Evolutionary conservation across 2,113 vertebrate genomes (phyloP), one percentile per base, ranked within the genome.

Genomic region (Hippocampus mohnikei): DNA sequence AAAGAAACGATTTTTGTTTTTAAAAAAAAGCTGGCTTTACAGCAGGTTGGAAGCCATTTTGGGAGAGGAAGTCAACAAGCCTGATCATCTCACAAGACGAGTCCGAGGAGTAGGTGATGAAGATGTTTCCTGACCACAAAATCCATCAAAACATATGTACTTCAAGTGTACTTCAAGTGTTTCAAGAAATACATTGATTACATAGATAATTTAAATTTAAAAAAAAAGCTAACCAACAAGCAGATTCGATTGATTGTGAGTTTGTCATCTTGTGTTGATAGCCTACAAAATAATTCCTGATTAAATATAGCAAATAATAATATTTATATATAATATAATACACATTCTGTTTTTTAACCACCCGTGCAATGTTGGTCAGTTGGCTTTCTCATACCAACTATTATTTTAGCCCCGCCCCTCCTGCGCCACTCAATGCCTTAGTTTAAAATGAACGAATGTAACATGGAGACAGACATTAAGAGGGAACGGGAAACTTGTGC

Each of bases 41-140:
- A 33, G 79, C 81, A 2, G 81, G 69, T 53, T 55, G 78, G 23
- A 90, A 90, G 23, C 89, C 85, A 66, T 85, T 83, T 50, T 86
- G 83, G 15, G 83, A 85, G 12, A 91, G 83, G 60, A 88, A 85
- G 56, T 91, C 84, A 8, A 72, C 82, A 12, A 91, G 88, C 9
- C 78, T 65, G 18, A 79, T 42, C 20, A 91, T 88, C 69, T 90
- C 89, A 63, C 79, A 66, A 8, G 78, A 76, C 42, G 71, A 6
- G 20, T 91, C 90, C 0, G 70, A 84, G 41, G 90, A 91, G 70
- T 89, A 85, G 10, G 88, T 90, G 8, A 91, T 83, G 59, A 90
- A 90, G 71, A 90, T 40, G 5, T 87, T 88, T 78, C 86, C 90
- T 91, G 70, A 46, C 9, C 58, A 25, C 20, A 66, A 18, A 44